Evolutionary conservation across 2,797 vertebrate genomes (phyloP).

Genomic region (Silurus lanzhouensis): DNA sequence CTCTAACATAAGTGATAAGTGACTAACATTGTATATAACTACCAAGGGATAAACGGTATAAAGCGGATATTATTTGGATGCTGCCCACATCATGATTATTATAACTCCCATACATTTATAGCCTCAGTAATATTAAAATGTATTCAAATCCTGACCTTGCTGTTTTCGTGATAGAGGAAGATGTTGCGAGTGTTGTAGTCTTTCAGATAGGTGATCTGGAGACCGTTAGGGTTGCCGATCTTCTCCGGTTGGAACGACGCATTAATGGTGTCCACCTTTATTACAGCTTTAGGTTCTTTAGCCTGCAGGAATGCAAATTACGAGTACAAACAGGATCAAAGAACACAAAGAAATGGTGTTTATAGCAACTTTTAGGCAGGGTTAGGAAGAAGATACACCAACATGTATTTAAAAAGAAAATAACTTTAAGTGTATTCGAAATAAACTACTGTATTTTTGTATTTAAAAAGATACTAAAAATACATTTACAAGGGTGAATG

Average conservation of each 20-base stretch:
- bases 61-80: not conserved
- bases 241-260: constrained; percentile 89
- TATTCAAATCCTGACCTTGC: constrained; percentile 68
- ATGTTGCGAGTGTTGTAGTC: constrained; percentile 91
- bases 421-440: too few species aligned
- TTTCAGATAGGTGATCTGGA: constrained; percentile 90
- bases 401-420: too few species aligned
- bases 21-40: not conserved
- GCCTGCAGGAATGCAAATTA: constrained; percentile 67
- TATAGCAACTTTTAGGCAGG: too few species aligned
- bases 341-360: not conserved
- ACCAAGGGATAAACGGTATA: not conserved
- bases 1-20: not conserved
- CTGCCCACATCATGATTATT: not conserved
- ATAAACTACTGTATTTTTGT: too few species aligned
- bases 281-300: constrained; percentile 85
- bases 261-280: constrained; percentile 88
- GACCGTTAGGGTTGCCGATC: constrained; percentile 81
- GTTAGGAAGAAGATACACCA: too few species aligned
- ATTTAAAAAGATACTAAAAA: too few species aligned
- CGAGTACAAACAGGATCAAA: not conserved
- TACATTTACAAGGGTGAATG: too few species aligned
- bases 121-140: not conserved
- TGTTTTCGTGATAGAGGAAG: constrained; percentile 84
- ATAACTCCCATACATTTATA: too few species aligned